Conservation (phyloP, 1,140 invertebrate species). For the Brachionus angularis region DNA sequence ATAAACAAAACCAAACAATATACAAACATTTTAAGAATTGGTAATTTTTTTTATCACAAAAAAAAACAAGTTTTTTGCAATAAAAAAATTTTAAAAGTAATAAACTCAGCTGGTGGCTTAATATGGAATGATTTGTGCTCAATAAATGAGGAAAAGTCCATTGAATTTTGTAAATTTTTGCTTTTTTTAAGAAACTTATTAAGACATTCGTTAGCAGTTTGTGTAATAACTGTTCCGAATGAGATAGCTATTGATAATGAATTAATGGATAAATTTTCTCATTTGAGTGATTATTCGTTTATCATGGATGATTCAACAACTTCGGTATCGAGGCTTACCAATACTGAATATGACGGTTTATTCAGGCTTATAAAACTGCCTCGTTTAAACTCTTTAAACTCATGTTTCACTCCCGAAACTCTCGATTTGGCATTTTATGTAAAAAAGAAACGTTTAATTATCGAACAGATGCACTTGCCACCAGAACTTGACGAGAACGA, state of each 20-base stretch:
- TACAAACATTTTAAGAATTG: slow-evolving; percentile 39
- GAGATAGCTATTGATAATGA: slow-evolving; percentile 26
- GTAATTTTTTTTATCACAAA: too few relatives aligned
- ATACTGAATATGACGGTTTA: slow-evolving; percentile 36
- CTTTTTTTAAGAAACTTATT: slow-evolving; percentile 11
- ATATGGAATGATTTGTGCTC: slow-evolving; percentile 35
- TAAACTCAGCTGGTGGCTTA: slow-evolving; percentile 33
- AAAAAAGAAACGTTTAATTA: slow-evolving; percentile 12
- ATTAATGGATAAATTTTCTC: slow-evolving; percentile 30
- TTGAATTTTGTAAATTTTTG: slow-evolving; percentile 29
- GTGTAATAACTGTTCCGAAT: slow-evolving; percentile 38
- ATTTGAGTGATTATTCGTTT: slow-evolving; percentile 36
- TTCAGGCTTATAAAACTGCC: slow-evolving; percentile 18
- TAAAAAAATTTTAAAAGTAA: slow-evolving; percentile 13
- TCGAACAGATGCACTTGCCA: slow-evolving; percentile 42
- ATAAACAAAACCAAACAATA: slow-evolving; percentile 43
- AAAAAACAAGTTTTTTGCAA: too few relatives aligned
- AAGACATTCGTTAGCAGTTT: slow-evolving; percentile 36
- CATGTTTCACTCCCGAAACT: slow-evolving; percentile 26
- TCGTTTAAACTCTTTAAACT: slow-evolving; percentile 23
- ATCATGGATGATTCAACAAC: slow-evolving; percentile 15
- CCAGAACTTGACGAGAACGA: slow-evolving; percentile 15
- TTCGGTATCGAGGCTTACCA: slow-evolving; percentile 3
- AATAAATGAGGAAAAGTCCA: slow-evolving; percentile 18
- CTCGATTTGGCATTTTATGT: slow-evolving; percentile 41